phyloP scores from a whole-genome alignment of 2,888 invertebrate genomes.

The Tigriopus californicus region DNA sequence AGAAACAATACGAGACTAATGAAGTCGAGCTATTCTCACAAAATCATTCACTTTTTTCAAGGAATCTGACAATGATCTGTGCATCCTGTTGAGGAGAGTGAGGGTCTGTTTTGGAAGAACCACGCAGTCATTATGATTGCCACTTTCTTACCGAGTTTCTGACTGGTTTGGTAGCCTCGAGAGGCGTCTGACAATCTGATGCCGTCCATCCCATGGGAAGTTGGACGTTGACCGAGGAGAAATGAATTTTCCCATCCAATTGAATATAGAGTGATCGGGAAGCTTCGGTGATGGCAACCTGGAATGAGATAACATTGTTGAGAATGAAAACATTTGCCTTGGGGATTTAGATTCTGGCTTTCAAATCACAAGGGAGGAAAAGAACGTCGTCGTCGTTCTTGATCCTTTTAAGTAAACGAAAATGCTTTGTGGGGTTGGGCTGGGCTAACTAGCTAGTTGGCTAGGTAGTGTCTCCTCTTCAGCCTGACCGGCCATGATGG shows the following conservation, averaged over 20 bases:
- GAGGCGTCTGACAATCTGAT: conserved; percentile 5
- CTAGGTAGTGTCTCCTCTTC: no score
- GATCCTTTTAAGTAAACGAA: no score
- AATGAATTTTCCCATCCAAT: background rate
- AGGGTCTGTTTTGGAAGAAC: no score
- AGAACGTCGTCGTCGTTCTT: no score
- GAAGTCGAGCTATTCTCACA: background rate
- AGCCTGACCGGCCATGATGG: no score
- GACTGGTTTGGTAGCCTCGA: background rate
- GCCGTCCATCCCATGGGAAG: conserved; percentile 2
- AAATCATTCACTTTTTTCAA: background rate
- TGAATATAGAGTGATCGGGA: background rate
- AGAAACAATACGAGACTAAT: background rate
- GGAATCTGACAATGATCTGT: background rate
- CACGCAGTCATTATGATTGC: no score
- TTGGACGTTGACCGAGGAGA: background rate
- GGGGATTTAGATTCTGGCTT: no score
- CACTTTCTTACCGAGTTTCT: background rate
- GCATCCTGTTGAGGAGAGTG: no score
- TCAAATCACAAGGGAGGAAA: no score
- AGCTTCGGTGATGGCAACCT: conserved; percentile 4
- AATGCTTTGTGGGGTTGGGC: no score
- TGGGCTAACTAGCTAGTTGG: no score
- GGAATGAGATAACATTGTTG: background rate
- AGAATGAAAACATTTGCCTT: no score